Percentiles rank a stretch among this genome's conserved stretches.
phyloP scores from a whole-genome alignment of 2,797 vertebrate species.

The Lophotriccus pileatus region DNA sequence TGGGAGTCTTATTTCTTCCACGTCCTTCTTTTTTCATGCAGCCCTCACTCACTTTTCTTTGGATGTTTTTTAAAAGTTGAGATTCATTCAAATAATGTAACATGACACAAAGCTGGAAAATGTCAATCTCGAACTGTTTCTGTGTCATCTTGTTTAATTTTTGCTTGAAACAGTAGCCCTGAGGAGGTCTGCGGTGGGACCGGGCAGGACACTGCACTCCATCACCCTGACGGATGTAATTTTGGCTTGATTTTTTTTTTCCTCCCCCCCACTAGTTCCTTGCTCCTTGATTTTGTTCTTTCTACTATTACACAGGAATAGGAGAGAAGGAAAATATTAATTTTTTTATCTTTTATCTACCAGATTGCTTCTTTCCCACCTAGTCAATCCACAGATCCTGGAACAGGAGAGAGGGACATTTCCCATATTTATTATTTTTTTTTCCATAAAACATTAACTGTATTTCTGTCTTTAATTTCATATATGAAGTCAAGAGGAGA shows the following conservation, averaged over 20 bases:
- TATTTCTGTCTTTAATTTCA: background rate
- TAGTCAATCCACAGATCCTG: background rate
- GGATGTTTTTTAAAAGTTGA: constrained; percentile 11
- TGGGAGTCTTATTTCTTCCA: background rate
- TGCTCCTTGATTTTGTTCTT: background rate
- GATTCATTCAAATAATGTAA: constrained; percentile 23
- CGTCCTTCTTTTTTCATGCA: background rate
- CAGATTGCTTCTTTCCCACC: background rate
- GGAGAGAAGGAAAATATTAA: background rate
- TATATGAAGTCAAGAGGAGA: background rate
- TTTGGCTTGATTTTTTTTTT: background rate
- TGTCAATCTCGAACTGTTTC: background rate
- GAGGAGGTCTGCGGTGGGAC: background rate
- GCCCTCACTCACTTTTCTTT: background rate
- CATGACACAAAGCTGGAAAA: constrained; percentile 41
- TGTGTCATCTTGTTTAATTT: constrained; percentile 24
- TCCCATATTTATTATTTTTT: background rate
- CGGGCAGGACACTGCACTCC: background rate
- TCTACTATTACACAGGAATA: background rate
- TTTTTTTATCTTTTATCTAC: background rate
- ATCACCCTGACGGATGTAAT: background rate
- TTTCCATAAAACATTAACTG: fast-evolving
- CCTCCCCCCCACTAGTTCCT: background rate
- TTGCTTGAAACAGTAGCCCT: constrained; percentile 34
- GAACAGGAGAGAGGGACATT: background rate